These are phyloP conservation scores for Selenia dentaria DNA, from an alignment of 2,888 invertebrate genomes.

Conservation along the genomic window DNA sequence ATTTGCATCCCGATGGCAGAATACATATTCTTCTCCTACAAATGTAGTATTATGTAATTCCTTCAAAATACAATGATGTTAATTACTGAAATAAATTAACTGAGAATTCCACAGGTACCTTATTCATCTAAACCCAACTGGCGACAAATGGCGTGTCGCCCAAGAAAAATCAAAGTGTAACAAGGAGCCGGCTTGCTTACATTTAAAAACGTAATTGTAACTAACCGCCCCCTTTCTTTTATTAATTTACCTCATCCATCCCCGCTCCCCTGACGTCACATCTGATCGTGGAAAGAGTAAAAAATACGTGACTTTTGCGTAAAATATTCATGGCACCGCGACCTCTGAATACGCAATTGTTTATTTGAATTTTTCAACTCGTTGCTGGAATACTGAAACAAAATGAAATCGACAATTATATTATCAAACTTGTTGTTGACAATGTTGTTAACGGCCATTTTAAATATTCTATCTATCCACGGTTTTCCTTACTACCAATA, in stretches of 20 bases:
- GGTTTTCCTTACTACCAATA: too few relatives aligned
- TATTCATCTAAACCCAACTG: slow-evolving; percentile 33
- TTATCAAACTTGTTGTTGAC: too few relatives aligned
- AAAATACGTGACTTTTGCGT: slow-evolving; percentile 53
- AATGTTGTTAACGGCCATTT: too few relatives aligned
- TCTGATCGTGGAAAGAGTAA: slow-evolving; percentile 56
- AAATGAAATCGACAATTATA: too few relatives aligned
- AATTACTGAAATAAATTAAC: too few relatives aligned
- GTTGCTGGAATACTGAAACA: slow-evolving; percentile 7
- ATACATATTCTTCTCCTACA: too few relatives aligned
- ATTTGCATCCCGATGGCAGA: too few relatives aligned
- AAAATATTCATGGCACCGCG: slow-evolving; percentile 71
- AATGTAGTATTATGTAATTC: too few relatives aligned
- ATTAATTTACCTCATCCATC: slow-evolving; percentile 82
- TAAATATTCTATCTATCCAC: too few relatives aligned
- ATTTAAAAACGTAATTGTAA: slow-evolving; percentile 84
- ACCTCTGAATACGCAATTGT: slow-evolving; percentile 47
- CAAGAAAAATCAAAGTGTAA: slow-evolving; percentile 79
- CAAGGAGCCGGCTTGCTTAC: slow-evolving; percentile 77
- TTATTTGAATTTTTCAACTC: slow-evolving; percentile 43
- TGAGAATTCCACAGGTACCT: too few relatives aligned
- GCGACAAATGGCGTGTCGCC: slow-evolving; percentile 79
- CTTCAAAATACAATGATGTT: too few relatives aligned
- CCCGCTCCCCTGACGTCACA: slow-evolving; percentile 63
- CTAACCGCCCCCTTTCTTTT: slow-evolving; percentile 80